Conservation (phyloP, 2,113 vertebrate genomes). For the Opisthocomus hoazin region DNA sequence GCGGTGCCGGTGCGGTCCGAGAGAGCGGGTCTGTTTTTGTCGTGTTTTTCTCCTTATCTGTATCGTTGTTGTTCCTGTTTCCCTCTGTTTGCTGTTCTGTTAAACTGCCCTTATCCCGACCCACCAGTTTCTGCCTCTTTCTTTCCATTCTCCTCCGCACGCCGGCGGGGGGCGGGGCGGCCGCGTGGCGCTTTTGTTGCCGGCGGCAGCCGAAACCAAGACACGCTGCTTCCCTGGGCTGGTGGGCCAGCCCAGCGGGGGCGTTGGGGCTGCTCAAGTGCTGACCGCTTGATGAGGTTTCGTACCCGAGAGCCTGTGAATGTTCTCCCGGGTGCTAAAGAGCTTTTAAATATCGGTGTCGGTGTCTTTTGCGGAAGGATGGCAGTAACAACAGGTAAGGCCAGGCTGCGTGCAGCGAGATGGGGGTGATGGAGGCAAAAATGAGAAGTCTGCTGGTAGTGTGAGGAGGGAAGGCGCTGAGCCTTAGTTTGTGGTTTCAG, state of each 20-base stretch:
- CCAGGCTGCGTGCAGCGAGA: fast-evolving
- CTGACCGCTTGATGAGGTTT: fast-evolving
- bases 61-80: too few species aligned
- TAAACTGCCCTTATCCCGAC: too few species aligned
- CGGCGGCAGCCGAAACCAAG: too few species aligned
- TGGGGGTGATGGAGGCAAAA: not conserved
- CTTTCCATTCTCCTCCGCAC: too few species aligned
- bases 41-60: too few species aligned
- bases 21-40: too few species aligned
- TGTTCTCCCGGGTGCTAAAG: not conserved
- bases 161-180: too few species aligned
- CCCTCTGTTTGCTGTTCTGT: too few species aligned
- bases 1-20: too few species aligned
- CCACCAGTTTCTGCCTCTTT: too few species aligned
- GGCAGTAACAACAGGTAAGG: not conserved
- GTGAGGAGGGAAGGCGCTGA: not conserved
- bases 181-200: too few species aligned
- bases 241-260: fast-evolving
- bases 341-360: not conserved
- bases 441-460: not conserved
- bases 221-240: not conserved
- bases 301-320: not conserved
- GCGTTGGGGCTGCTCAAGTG: not conserved
- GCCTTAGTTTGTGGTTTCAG: fast-evolving
- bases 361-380: not conserved